These are phyloP conservation scores for Meiosimyza platycephala DNA, from an alignment of 2,888 invertebrate species.

Conservation along the genomic window DNA sequence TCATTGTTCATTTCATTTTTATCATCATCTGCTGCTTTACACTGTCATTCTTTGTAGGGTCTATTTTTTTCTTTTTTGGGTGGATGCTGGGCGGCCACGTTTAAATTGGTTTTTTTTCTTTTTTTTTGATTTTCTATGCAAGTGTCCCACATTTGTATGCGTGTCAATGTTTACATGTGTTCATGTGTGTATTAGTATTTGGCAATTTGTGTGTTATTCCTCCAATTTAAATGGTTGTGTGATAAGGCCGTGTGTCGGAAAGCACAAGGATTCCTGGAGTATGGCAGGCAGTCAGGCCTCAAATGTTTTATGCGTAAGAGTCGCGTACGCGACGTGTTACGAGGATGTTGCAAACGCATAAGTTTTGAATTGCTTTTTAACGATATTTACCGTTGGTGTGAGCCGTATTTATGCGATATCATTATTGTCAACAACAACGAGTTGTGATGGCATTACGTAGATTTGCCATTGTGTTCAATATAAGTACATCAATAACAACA, in stretches of 20 bases:
- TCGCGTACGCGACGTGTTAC: neutral
- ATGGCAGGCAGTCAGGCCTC: too few relatives aligned
- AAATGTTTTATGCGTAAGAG: too few relatives aligned
- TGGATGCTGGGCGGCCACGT: too few relatives aligned
- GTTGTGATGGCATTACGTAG: conserved; percentile 30
- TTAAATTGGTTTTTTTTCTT: too few relatives aligned
- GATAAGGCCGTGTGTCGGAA: conserved; percentile 8
- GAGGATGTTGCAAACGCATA: conserved; percentile 2
- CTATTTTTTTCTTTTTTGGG: too few relatives aligned
- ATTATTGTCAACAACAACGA: conserved; percentile 60
- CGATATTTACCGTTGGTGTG: conserved; percentile 37
- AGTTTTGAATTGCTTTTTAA: conserved; percentile 33
- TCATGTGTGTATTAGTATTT: neutral
- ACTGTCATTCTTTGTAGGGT: too few relatives aligned
- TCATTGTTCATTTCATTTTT: too few relatives aligned
- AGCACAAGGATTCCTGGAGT: too few relatives aligned
- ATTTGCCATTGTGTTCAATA: conserved; percentile 3
- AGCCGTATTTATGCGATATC: conserved; percentile 59
- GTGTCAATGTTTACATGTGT: neutral
- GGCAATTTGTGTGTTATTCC: conserved; percentile 28
- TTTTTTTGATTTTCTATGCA: neutral
- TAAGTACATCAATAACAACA: neutral
- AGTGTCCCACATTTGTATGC: neutral
- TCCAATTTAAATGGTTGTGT: conserved; percentile 14
- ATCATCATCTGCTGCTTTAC: too few relatives aligned